Evolutionary conservation across 2,113 vertebrate species (phyloP), one percentile per base, ranked within the genome.

Genomic region (Osmerus mordax): DNA sequence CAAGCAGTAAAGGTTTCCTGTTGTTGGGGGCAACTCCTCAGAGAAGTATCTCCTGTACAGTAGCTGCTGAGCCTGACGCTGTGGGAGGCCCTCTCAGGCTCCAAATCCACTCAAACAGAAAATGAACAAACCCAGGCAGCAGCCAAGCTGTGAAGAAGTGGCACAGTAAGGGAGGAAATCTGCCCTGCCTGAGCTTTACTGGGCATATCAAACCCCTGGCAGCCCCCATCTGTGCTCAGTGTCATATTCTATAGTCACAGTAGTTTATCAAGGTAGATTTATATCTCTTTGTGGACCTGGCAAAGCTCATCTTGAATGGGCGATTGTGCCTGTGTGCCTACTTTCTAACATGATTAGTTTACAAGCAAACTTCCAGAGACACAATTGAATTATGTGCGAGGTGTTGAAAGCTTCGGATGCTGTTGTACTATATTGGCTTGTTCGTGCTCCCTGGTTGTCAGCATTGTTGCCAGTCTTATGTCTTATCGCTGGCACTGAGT

Each of bases 61-160:
- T 12, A 56, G 0, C 80, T 75, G 18, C 67, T 81, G 81, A 0
- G 64, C 18, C 51, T n/a, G 23, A 56, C 53, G 74, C 72, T 71
- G 61, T 70, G 56, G 78, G 78, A 70, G 83, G 79, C 75, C 76
- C 70, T 51, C 74, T 84, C 70, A 64, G 58, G 67, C 74, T 71
- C 67, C 53, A 69, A 74, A 74, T 77, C 61, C 73, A 18, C 73
- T 88, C 75, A 70, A 65, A 78, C 83, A 76, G 81, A 84, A 83
- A 86, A 86, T 86, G 79, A 85, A 81, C 18, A 55, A 59, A 71
- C 56, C 41, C 71, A 67, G 74, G 74, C 67, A 73, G 73, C 67
- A 58, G 41, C 63, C 69, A 72, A 73, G 62, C 78, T 59, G 60
- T 52, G 72, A 63, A 73, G 25, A 12, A 72, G 60, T 65, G 21